Percentiles rank a stretch among this genome's conserved stretches.
phyloP scores from a whole-genome alignment of 2,888 invertebrate species.

The Trichogramma evanescens region DNA sequence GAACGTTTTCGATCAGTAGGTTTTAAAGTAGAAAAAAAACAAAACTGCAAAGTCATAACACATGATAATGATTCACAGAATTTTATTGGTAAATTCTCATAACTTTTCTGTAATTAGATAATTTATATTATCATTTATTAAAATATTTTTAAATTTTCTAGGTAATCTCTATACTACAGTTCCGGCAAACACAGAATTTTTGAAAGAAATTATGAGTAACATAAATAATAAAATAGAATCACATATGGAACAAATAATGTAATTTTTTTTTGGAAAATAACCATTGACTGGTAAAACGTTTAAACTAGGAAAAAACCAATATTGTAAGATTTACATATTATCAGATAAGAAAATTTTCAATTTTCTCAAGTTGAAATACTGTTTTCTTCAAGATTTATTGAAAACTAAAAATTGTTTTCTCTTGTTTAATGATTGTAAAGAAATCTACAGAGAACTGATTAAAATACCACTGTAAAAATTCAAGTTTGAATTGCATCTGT shows the following conservation, averaged over 20 bases:
- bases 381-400: no score
- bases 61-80: slow-evolving; percentile 48
- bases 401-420: no score
- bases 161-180: slow-evolving; percentile 61
- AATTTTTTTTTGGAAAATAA: slow-evolving; percentile 6
- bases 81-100: slow-evolving; percentile 47
- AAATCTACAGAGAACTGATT: no score
- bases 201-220: slow-evolving; percentile 42
- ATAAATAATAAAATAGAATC: slow-evolving; percentile 14
- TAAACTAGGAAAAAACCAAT: not conserved
- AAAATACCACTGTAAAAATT: no score
- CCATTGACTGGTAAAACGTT: slow-evolving; percentile 6
- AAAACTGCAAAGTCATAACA: slow-evolving; percentile 64
- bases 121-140: not conserved
- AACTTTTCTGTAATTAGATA: slow-evolving; percentile 17
- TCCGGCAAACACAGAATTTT: slow-evolving; percentile 48
- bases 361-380: no score
- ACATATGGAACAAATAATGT: slow-evolving; percentile 2
- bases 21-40: slow-evolving; percentile 65
- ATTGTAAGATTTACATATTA: no score
- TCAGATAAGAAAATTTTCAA: no score
- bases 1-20: slow-evolving; percentile 70
- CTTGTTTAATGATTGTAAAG: no score
- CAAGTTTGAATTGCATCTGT: no score
- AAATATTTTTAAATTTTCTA: slow-evolving; percentile 36